Percentiles rank a stretch among this genome's conserved stretches.
Evolutionary conservation across 2,797 vertebrate genomes (phyloP).

Genomic region (Sebastes steindachneri): DNA sequence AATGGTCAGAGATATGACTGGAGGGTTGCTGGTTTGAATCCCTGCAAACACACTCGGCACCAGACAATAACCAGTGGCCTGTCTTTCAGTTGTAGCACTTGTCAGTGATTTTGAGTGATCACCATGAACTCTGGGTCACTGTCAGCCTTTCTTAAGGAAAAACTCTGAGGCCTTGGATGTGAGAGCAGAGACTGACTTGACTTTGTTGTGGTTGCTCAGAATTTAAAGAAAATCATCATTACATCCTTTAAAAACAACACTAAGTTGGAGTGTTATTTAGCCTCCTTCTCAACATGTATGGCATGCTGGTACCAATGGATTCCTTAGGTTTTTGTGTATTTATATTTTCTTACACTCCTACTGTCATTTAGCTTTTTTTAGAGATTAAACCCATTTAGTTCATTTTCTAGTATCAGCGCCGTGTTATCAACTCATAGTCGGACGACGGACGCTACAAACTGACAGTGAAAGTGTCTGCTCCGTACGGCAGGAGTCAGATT

Average conservation of each 20-base stretch:
- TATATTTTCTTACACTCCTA: no score
- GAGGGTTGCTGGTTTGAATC: conserved; percentile 45
- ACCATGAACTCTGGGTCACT: conserved; percentile 23
- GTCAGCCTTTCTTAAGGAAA: conserved; percentile 9
- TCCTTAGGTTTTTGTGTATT: no score
- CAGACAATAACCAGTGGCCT: neutral
- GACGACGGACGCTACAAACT: no score
- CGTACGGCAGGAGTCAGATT: no score
- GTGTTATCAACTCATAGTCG: no score
- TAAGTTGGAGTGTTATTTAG: no score
- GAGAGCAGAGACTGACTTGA: neutral
- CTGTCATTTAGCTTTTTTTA: no score
- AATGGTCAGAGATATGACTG: conserved; percentile 32
- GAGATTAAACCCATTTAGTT: no score
- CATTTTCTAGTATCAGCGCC: no score
- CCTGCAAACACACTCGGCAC: neutral
- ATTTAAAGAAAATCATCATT: neutral
- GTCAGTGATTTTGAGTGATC: conserved; percentile 6
- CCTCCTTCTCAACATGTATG: no score
- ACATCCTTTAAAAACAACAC: neutral
- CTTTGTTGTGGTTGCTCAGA: neutral
- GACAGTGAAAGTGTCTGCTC: no score
- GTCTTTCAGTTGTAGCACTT: neutral
- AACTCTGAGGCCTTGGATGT: neutral
- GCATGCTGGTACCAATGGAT: no score